Evolutionary conservation across 2,797 vertebrate genomes (phyloP).

Genomic region (Acipenser transmontanus): DNA sequence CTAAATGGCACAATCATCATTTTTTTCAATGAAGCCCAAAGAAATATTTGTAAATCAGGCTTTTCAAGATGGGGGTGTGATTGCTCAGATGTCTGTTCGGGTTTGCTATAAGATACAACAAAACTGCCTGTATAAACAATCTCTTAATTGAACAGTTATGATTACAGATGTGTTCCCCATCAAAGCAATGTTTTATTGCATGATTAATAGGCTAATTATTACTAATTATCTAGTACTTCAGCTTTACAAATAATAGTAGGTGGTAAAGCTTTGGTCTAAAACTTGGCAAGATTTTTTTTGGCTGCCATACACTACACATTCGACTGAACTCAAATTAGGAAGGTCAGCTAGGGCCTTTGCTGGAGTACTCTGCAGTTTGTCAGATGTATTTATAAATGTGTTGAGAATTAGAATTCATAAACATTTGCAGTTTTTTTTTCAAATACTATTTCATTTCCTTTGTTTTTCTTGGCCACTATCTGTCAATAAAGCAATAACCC

Average conservation of each 20-base stretch:
- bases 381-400: conserved; percentile 75
- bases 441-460: conserved; percentile 47
- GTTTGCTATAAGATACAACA: background rate
- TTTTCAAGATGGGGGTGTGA: too few species aligned
- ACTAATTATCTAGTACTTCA: conserved; percentile 53
- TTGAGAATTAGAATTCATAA: conserved; percentile 70
- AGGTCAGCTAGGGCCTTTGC: conserved; percentile 54
- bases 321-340: conserved; percentile 68
- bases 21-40: too few species aligned
- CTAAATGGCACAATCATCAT: too few species aligned
- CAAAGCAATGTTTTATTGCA: conserved; percentile 34
- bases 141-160: background rate
- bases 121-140: background rate
- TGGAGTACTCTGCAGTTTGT: conserved; percentile 64
- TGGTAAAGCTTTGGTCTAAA: conserved; percentile 26
- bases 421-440: conserved; percentile 57
- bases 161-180: conserved; percentile 9
- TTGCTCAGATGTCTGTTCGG: too few species aligned
- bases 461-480: conserved; percentile 60
- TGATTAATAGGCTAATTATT: conserved; percentile 66
- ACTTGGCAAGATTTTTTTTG: conserved; percentile 36
- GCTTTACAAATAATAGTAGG: conserved; percentile 35
- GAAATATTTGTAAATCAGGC: too few species aligned
- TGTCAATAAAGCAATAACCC: conserved; percentile 41
- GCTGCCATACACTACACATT: conserved; percentile 43